Base-by-base conservation (phyloP, 2,888 invertebrate species). In the Carterocephalus palaemon region DNA sequence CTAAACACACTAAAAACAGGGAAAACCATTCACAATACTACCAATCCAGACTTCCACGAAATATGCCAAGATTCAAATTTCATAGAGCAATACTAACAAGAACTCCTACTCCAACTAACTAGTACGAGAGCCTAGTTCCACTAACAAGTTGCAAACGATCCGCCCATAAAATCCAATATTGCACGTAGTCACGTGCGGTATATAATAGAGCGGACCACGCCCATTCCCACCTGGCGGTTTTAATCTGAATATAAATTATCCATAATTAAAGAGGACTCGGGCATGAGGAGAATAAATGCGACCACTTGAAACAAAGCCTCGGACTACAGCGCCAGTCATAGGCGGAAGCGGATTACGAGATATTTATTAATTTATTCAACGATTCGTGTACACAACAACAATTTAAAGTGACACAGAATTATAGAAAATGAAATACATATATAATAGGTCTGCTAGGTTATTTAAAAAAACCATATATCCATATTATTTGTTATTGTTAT, bases 231-330 rank as follows among this genome's bases (percentile, higher is more conserved):
- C 84, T 81, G 82, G 62, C 68, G 64, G 67, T 65, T 73, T 75
- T 84, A 85, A 84, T 83, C 84, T 84, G 84, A 83, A 85, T 85
- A 85, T 85, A 85, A 85, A 85, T 85, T 84, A 80, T 83, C 77
- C 75, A 81, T 83, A 85, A 85, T 85, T 85, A 85, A 84, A 83
- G 77, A 78, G 70, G 70, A 77, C 73, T 81, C 75, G 82, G 85
- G 82, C 84, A 81, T 70, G 69, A 70, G 67, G 70, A 66, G 85
- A 83, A 84, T 84, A 83, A 84, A 84, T 84, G 84, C 73, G 80
- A 70, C 75, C 78, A 79, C 83, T 82, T 79, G 83, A 77, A 80
- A 81, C 79, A 80, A 83, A 80, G 77, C 79, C 68, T 57, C 55
- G 53, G 59, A 31, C 53, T 49, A 46, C 57, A 70, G 68, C 46